Evolutionary conservation across 2,113 vertebrate genomes (phyloP).

Genomic region (Osmerus eperlanus): DNA sequence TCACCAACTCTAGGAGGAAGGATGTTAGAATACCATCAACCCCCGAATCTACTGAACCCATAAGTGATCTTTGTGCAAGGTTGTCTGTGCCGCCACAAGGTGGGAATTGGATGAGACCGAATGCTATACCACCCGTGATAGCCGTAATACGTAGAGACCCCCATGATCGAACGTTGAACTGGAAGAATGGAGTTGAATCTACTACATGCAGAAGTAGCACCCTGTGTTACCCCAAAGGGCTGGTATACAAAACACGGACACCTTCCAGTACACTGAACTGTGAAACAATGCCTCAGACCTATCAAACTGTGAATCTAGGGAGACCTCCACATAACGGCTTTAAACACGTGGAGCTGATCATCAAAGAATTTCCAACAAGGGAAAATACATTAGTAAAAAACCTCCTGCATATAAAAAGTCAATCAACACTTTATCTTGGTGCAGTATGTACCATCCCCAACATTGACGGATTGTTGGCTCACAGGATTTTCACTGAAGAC

Average conservation of each 20-base stretch:
- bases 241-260: neutral
- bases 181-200: neutral
- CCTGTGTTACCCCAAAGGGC: neutral
- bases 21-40: too few species aligned
- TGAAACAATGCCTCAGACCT: neutral
- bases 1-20: too few species aligned
- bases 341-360: neutral
- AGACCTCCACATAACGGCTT: neutral
- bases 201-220: neutral
- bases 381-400: neutral
- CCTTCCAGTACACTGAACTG: neutral
- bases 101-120: too few species aligned
- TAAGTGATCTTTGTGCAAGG: too few species aligned
- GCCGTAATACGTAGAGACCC: neutral
- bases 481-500: neutral
- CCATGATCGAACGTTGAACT: neutral
- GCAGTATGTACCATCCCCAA: neutral
- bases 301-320: neutral
- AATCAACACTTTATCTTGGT: neutral
- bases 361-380: neutral
- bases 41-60: too few species aligned
- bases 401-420: neutral
- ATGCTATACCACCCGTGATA: too few species aligned
- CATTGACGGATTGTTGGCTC: neutral
- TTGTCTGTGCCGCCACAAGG: too few species aligned